A percentile compares a stretch with the other conserved stretches of the same genome.
Conservation (phyloP, 2,888 invertebrate genomes). For the Galerucella calmariensis region DNA sequence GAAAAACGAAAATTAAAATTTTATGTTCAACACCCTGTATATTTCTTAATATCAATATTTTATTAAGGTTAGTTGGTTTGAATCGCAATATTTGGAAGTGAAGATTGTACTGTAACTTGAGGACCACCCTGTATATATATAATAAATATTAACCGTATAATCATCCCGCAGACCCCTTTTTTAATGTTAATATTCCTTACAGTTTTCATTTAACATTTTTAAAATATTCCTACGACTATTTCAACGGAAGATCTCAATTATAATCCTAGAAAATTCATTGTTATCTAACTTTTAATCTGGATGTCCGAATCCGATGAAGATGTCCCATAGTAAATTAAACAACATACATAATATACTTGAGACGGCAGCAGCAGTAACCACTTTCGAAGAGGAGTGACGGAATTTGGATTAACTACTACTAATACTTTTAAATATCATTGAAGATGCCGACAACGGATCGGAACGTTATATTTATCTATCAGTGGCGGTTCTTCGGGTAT, state of each 20-base stretch:
- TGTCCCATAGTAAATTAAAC: constrained; percentile 33
- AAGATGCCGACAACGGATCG: constrained; percentile 31
- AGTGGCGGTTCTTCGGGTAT: neutral
- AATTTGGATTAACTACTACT: constrained; percentile 26
- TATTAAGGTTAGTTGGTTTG: too few relatives aligned
- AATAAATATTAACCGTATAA: too few relatives aligned
- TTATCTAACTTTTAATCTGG: constrained; percentile 21
- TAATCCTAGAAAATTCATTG: constrained; percentile 1
- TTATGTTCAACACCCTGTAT: too few relatives aligned
- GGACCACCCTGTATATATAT: too few relatives aligned
- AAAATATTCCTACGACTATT: neutral
- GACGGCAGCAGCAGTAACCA: constrained; percentile 12
- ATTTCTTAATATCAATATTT: too few relatives aligned
- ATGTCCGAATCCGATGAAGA: constrained; percentile 19
- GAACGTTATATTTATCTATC: constrained; percentile 6
- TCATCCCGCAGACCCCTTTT: too few relatives aligned
- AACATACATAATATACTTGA: constrained; percentile 14
- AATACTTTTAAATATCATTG: constrained; percentile 33
- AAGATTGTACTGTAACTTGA: too few relatives aligned
- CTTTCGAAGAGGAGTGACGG: constrained; percentile 15
- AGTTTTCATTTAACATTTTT: neutral
- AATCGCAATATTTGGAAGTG: too few relatives aligned
- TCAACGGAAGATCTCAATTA: constrained; percentile 9
- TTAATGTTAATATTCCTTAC: neutral
- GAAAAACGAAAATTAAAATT: too few relatives aligned